Base-by-base conservation (phyloP, 2,888 invertebrate species). In the Drosophila testacea region DNA sequence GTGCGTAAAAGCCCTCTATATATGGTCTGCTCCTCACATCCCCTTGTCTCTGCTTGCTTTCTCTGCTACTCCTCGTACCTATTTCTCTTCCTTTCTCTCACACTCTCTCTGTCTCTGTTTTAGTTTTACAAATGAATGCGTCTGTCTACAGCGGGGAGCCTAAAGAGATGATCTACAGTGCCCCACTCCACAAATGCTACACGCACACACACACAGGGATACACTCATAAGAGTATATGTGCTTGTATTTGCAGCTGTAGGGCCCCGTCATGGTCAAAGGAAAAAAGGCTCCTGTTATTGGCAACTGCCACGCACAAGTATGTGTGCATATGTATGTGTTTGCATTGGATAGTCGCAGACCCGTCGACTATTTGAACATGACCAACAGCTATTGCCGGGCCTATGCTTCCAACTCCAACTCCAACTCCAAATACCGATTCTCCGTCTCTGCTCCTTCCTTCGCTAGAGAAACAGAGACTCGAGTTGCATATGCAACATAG, bases 211-310 rank as follows among this genome's bases (percentile, higher is more conserved):
- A 52, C 27, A 55, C 30, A 46, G 0, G 16, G 16, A 1, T 16
- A 16, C 10, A 32, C 48, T 11, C n/a, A 22, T 44, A 27, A 22
- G 44, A 30, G 28, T 42, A 36, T 7, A 27, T 59, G 42, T 62
- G 13, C 48, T 38, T 34, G 41, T 38, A 42, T 66, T 16, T 41
- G 67, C 54, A 30, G 77, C 65, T 75, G 73, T 65, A 77, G 73
- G 77, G 68, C 77, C 56, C 72, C 52, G 73, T 67, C 66, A 66
- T 73, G 83, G 89, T 88, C 83, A 83, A 83, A 83, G 83, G 89
- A 85, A 83, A 83, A 88, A 83, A 86, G 88, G 88, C 73, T 80
- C 83, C 83, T 88, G 89, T 88, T 83, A 83, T 89, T 89, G 87
- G 83, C 89, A 83, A 89, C 83, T 85, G 69, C 44, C 69, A 75